Percentiles rank a stretch among this genome's conserved stretches.
Conservation (phyloP, 2,113 vertebrate genomes). For the Cebidichthys violaceus region DNA sequence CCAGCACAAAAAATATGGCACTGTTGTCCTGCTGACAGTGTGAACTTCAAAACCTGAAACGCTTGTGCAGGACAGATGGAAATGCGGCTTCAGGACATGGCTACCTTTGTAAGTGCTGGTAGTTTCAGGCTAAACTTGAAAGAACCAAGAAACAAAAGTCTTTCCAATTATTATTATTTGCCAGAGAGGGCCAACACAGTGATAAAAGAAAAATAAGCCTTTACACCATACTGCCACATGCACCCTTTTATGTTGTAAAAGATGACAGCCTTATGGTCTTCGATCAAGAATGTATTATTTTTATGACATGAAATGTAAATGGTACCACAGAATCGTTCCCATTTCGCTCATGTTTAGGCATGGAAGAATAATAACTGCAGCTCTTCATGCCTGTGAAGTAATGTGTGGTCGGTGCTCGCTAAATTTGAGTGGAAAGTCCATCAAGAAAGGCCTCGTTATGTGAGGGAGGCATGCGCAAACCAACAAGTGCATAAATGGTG, state of each 20-base stretch:
- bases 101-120: not conserved
- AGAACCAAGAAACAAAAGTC: not conserved
- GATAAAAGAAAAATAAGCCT: slow-evolving; percentile 8
- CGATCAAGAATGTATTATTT: slow-evolving; percentile 2
- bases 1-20: not conserved
- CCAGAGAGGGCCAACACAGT: not conserved
- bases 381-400: slow-evolving; percentile 2
- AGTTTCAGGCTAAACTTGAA: slow-evolving; percentile 1
- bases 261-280: slow-evolving; percentile 2
- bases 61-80: not conserved
- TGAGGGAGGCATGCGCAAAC: not conserved
- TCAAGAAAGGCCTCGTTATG: slow-evolving; percentile 19
- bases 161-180: slow-evolving; percentile 18
- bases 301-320: slow-evolving; percentile 1
- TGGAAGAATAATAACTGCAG: not conserved
- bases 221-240: not conserved
- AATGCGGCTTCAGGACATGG: slow-evolving; percentile 7
- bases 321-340: not conserved
- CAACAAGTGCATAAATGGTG: slow-evolving; percentile 14
- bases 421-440: slow-evolving; percentile 6
- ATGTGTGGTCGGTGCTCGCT: not conserved
- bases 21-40: not conserved
- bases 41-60: not conserved
- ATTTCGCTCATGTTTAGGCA: not conserved
- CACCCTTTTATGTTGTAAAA: slow-evolving; percentile 26